phyloP scores from a whole-genome alignment of 2,888 invertebrate genomes.

The Platycheirus albimanus region DNA sequence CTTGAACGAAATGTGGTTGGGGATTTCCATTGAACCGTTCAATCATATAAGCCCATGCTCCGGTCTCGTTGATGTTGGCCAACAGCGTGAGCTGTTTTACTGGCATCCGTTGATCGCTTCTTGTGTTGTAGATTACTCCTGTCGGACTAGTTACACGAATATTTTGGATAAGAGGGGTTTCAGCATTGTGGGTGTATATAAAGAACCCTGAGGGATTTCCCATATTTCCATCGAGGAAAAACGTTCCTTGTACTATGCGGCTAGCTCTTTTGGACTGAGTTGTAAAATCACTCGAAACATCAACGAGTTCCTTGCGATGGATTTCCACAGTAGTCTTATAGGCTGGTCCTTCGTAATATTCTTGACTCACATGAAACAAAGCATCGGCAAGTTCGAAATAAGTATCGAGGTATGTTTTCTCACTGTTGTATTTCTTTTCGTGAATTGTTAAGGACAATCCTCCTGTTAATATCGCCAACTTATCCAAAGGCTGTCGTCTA shows the following conservation, averaged over 20 bases:
- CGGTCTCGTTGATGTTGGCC: constrained; percentile 84
- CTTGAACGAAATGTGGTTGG: constrained; percentile 86
- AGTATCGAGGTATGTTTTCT: constrained; percentile 83
- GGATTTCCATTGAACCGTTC: constrained; percentile 85
- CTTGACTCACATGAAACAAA: constrained; percentile 83
- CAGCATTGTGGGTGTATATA: constrained; percentile 84
- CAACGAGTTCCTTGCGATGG: constrained; percentile 75
- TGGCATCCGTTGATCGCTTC: constrained; percentile 83
- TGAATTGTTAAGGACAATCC: constrained; percentile 83
- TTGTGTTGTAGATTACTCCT: constrained; percentile 82
- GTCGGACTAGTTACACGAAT: constrained; percentile 84
- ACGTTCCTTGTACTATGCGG: constrained; percentile 83
- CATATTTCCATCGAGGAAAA: constrained; percentile 84
- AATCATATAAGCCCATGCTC: constrained; percentile 85
- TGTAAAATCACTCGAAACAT: constrained; percentile 60
- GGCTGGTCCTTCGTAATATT: constrained; percentile 83
- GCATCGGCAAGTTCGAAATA: constrained; percentile 84
- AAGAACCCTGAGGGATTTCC: constrained; percentile 84
- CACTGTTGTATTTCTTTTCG: constrained; percentile 84
- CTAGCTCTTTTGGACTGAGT: constrained; percentile 60
- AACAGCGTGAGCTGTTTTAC: constrained; percentile 84
- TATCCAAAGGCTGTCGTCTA: constrained; percentile 82
- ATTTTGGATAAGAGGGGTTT: constrained; percentile 83
- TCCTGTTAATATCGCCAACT: constrained; percentile 82
- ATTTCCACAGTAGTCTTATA: constrained; percentile 79